These are phyloP conservation scores for Heliconius hortense DNA, from an alignment of 2,888 invertebrate species.

Conservation along the genomic window DNA sequence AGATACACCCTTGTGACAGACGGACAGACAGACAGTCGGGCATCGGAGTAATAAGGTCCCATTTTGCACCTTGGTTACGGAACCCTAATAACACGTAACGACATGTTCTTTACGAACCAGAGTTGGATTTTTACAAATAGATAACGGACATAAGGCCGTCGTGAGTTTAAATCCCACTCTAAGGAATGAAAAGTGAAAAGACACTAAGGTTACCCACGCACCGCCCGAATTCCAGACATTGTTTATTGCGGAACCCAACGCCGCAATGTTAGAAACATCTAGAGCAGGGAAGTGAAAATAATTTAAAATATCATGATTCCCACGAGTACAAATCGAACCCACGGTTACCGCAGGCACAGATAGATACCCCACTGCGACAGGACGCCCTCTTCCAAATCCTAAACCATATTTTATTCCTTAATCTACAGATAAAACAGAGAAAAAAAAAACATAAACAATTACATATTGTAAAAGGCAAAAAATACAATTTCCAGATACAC, in stretches of 20 bases:
- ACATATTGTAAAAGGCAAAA: neutral
- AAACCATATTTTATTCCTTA: neutral
- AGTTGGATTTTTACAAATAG: too few species aligned
- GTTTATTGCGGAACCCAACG: neutral
- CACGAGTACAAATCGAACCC: neutral
- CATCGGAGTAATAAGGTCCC: too few species aligned
- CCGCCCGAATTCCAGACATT: too few species aligned
- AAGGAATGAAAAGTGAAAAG: too few species aligned
- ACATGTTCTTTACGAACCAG: too few species aligned
- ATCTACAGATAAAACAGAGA: neutral
- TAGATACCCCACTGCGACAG: neutral
- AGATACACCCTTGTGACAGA: too few species aligned
- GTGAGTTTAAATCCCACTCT: too few species aligned
- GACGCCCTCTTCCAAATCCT: neutral
- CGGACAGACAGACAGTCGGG: too few species aligned
- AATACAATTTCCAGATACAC: slow-evolving; percentile 2
- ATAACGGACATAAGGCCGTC: too few species aligned
- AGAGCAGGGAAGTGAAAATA: neutral
- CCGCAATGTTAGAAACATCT: neutral
- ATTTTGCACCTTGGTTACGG: too few species aligned
- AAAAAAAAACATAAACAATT: neutral
- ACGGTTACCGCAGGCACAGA: neutral
- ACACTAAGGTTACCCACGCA: too few species aligned
- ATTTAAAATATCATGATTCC: neutral
- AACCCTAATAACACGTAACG: too few species aligned